Evolutionary conservation across 2,113 vertebrate species (phyloP).

Genomic region (Sylvietta virens): DNA sequence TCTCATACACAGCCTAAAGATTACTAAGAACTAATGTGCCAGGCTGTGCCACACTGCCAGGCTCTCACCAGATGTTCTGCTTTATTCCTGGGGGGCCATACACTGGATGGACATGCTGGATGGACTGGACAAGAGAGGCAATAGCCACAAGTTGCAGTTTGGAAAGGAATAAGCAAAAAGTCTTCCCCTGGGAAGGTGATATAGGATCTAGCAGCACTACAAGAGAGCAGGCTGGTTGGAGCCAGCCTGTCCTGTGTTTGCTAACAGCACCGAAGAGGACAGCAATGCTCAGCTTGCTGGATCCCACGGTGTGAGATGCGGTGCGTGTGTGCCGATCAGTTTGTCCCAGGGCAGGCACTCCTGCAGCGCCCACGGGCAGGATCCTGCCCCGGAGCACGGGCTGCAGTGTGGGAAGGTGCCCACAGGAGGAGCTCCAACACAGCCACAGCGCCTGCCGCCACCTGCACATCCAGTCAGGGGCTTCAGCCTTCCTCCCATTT

Average conservation of each 20-base stretch:
- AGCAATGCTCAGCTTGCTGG: rapidly evolving
- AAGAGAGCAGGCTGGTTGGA: background rate
- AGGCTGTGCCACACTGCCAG: background rate
- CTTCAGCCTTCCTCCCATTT: background rate
- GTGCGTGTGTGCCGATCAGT: rapidly evolving
- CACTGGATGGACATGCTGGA: background rate
- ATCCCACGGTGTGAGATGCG: rapidly evolving
- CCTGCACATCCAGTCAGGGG: background rate
- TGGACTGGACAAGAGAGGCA: background rate
- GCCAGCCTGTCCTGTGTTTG: background rate
- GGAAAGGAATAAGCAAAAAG: background rate
- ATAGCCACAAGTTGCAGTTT: background rate
- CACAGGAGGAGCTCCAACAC: slow-evolving; percentile 64
- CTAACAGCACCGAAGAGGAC: background rate
- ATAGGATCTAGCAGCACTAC: background rate
- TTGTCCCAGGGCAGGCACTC: no score
- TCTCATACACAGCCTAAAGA: background rate
- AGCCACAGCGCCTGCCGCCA: background rate
- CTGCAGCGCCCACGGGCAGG: background rate
- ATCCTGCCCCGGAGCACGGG: background rate
- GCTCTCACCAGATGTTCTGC: background rate
- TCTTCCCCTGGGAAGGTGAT: background rate
- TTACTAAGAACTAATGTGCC: background rate
- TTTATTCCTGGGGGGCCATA: background rate
- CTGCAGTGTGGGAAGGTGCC: slow-evolving; percentile 11